These are phyloP conservation scores for Spea multiplicata DNA, from an alignment of 2,113 vertebrate genomes.

Conservation along the genomic window DNA sequence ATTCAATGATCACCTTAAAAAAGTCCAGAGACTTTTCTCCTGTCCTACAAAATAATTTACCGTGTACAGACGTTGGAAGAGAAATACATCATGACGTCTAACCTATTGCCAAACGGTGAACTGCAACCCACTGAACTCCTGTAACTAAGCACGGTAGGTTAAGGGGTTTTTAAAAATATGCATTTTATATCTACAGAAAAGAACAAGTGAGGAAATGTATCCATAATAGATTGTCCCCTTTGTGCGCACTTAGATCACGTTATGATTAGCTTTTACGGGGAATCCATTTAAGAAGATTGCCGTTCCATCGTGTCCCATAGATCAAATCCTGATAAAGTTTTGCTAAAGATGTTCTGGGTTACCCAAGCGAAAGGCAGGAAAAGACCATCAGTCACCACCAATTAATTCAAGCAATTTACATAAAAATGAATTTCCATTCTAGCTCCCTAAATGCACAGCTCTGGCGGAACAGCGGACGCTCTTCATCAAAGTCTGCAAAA, in stretches of 20 bases:
- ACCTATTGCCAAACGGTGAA: background rate
- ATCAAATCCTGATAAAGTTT: slow-evolving; percentile 15
- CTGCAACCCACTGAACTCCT: slow-evolving; percentile 16
- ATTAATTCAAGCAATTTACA: slow-evolving; percentile 21
- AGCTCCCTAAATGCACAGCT: background rate
- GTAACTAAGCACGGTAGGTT: background rate
- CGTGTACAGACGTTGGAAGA: background rate
- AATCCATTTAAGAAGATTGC: slow-evolving; percentile 31
- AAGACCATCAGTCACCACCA: background rate
- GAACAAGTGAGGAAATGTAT: slow-evolving; percentile 14
- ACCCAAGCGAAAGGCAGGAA: background rate
- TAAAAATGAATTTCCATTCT: slow-evolving; percentile 14
- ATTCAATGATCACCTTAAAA: no score
- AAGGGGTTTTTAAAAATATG: background rate
- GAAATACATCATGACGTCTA: slow-evolving; percentile 14
- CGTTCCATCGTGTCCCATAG: slow-evolving; percentile 29
- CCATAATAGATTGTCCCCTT: slow-evolving; percentile 1
- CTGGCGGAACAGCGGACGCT: background rate
- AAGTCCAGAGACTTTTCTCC: no score
- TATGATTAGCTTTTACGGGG: slow-evolving; percentile 34
- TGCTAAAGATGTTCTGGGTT: slow-evolving; percentile 5
- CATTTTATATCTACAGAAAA: background rate
- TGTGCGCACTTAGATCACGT: slow-evolving; percentile 6
- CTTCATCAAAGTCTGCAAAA: slow-evolving; percentile 1
- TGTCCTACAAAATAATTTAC: no score